These are phyloP conservation scores for Halichoeres trimaculatus DNA, from an alignment of 2,113 vertebrate genomes.

Conservation along the genomic window DNA sequence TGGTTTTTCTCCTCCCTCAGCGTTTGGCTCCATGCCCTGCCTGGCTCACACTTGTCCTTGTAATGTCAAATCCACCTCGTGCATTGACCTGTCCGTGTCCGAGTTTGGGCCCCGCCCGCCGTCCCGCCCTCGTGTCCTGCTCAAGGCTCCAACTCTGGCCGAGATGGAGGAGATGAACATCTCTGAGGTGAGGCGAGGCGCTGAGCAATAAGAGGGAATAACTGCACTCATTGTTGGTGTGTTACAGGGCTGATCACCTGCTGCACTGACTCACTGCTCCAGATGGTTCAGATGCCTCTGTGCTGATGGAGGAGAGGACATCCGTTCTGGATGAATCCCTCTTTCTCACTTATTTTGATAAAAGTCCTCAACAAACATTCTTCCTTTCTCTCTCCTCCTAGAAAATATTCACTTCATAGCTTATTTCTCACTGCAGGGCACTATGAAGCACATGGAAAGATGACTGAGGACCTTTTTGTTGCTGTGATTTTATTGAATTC, in stretches of 20 bases:
- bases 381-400: too few relatives aligned
- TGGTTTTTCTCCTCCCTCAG: slow-evolving; percentile 36
- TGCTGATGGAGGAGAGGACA: neutral
- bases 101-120: slow-evolving; percentile 41
- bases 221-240: neutral
- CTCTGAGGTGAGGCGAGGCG: slow-evolving; percentile 84
- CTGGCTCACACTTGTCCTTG: slow-evolving; percentile 85
- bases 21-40: slow-evolving; percentile 94
- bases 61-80: slow-evolving; percentile 88
- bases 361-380: too few relatives aligned
- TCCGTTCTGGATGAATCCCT: too few relatives aligned
- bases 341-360: neutral
- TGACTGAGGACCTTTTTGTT: too few relatives aligned
- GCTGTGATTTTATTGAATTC: too few relatives aligned
- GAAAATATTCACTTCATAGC: neutral
- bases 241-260: neutral
- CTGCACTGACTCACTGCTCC: slow-evolving; percentile 7
- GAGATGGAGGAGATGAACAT: slow-evolving; percentile 98
- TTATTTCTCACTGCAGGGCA: too few relatives aligned
- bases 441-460: too few relatives aligned
- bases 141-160: slow-evolving; percentile 94
- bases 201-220: neutral
- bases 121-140: slow-evolving; percentile 86
- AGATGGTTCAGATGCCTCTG: slow-evolving; percentile 18
- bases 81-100: slow-evolving; percentile 87